Base-by-base conservation (phyloP, 2,113 vertebrate species). In the Ictalurus punctatus region DNA sequence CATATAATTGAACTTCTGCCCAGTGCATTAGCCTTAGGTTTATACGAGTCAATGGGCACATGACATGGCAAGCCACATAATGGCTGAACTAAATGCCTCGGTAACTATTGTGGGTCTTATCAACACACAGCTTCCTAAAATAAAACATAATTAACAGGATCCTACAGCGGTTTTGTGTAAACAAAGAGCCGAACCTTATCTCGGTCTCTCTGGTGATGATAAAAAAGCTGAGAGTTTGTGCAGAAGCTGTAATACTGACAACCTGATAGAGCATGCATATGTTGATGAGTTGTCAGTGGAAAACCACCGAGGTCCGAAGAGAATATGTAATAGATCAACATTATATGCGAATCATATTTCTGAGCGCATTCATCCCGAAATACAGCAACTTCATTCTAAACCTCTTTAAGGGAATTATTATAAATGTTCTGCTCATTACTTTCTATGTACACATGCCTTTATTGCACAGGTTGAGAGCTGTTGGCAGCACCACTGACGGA, bases 401-500 rank as follows among this genome's bases (percentile, higher is more conserved):
- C 79, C 34, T 58, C 34, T 82, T 23, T 71, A 54, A 54, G 12
- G 4, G 61, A 7, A 30, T 67, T 52, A 14, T 48, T 52, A 48
- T 48, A 63, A 84, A 63, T 54, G 3, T 67, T 17, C 27, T 37
- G 9, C 76, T 52, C 17, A 65, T 34, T 34, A 40, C 17, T 59
- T 59, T 25, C 1, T 40, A 44, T 74, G 27, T 88, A 73, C 67
- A 34, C 56, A 21, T 65, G 63, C 4, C 52, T 19, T 83, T 74
- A 74, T 58, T 37, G 9, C 92, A 30, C 94, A 99, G 98, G 96
- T 97, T 98, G 96, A 98, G 98, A 94, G 96, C 97, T 63, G 95
- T 97, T 3, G 98, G 97, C 90, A 97, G 97, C 93, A 96, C 95
- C 84, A 97, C 96, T 58, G 98, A 99, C 27, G 94, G 96, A 89